Evolutionary conservation across 2,113 vertebrate species (phyloP), one percentile per base, ranked within the genome.

Genomic region (Toxotes chatareus): DNA sequence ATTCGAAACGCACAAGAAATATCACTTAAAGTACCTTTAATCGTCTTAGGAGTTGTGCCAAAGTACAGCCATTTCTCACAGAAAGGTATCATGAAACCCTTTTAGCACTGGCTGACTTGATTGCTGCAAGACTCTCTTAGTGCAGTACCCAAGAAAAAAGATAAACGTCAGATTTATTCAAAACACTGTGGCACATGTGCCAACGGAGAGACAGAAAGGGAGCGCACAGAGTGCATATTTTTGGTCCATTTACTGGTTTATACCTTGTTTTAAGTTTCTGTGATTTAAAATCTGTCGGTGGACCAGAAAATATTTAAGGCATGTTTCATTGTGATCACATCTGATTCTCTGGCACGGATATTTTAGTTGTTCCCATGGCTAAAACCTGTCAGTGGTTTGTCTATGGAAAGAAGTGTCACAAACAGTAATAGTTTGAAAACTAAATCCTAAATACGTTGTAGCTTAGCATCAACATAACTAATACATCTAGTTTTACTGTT

Each of bases 71-170:
- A 49, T 70, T 76, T 42, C 19, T 40, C 42, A 10, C 9, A 1
- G 40, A 59, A 47, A 47, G 53, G 8, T 31, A 38, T 38, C 36
- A 42, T 31, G 51, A 67, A 57, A 40, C 51, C 36, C 12, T 53
- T 38, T 67, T n/a, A 73, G 73, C 53, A 46, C 3, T 36, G 65
- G 23, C 62, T 44, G 36, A 8, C 79, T 51, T 73, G 53, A 80
- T 66, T 51, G n/a, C 63, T 71, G 38, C 67, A 53, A 23, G 67
- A n/a, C 32, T 61, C 7, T 23, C 36, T 55, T 27, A 70, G 23
- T 63, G 34, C 23, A 23, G 68, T 12, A 7, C 21, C 38, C 7
- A 44, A 63, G 65, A 38, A 19, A 80, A 27, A 61, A 49, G 34
- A 68, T 75, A 44, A 44, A 79, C 23, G 31, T 21, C 75, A 51